Base-by-base conservation (phyloP, 2,797 vertebrate species). In the Lagocephalus sceleratus region DNA sequence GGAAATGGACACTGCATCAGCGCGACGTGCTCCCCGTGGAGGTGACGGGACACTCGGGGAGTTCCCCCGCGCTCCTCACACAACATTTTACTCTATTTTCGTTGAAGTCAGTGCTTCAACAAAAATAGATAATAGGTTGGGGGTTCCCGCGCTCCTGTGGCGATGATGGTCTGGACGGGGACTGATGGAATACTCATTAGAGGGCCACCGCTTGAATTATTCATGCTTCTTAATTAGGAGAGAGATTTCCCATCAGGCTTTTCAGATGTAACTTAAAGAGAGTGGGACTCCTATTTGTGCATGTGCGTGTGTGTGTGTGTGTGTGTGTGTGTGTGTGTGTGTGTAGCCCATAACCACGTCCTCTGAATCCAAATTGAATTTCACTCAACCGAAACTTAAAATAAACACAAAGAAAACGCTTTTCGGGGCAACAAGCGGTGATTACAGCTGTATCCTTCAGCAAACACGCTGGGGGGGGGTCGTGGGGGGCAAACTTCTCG, bases 141-240 rank as follows among this genome's bases (percentile, higher is more conserved):
- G n/a, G n/a, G n/a, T n/a, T n/a, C n/a, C n/a, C n/a, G n/a, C n/a
- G n/a, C n/a, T n/a, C n/a, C n/a, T n/a, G n/a, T n/a, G n/a, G n/a
- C n/a, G n/a, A n/a, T n/a, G n/a, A n/a, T n/a, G n/a, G 73, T 73
- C 71, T 67, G 69, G 82, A 88, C 76, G 79, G 75, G 82, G 83
- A 74, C 83, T 89, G 87, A 88, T 83, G 86, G 84, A 88, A 91
- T 89, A 78, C 82, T 88, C 90, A 92, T 91, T 85, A 88, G 82
- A 54, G 12, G 64, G 58, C 70, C 79, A 76, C 78, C 41, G 73
- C 80, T 88, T 91, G 83, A 90, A 91, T 92, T 90, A 91, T 92
- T 91, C 87, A 91, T 90, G 84, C 79, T 73, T 90, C 85, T 90
- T 89, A 88, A 91, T 92, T 92, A 91, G 85, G 71, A 63, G 69